Conservation (phyloP, 2,797 vertebrate genomes). For the Sphenopsis melanotis region DNA sequence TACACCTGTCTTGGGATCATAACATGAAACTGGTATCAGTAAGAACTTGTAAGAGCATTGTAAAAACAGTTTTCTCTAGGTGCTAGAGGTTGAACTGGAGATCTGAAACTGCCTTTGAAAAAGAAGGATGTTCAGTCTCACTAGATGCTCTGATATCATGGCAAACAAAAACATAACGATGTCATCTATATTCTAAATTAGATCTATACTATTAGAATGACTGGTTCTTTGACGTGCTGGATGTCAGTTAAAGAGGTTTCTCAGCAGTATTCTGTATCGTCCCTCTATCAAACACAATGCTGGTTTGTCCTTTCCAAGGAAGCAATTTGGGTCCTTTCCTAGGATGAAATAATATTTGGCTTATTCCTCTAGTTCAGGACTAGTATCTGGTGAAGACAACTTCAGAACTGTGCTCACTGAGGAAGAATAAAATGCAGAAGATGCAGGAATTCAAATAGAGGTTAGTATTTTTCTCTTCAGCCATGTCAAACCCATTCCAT, state of each 20-base stretch:
- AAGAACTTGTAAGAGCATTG: neutral
- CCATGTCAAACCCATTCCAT: neutral
- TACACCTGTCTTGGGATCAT: neutral
- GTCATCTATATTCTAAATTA: neutral
- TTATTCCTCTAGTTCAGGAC: conserved; percentile 82
- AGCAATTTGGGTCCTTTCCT: neutral
- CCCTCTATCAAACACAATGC: neutral
- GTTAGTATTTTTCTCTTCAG: conserved; percentile 57
- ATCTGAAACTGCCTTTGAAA: neutral
- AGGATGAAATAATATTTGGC: conserved; percentile 83
- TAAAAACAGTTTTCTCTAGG: neutral
- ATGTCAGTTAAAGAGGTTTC: neutral
- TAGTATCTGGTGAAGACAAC: conserved; percentile 84
- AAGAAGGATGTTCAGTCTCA: neutral
- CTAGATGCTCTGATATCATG: neutral
- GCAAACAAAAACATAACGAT: neutral
- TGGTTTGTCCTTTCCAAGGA: too few relatives aligned
- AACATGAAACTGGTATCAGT: neutral
- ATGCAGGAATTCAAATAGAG: conserved; percentile 82
- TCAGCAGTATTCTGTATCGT: neutral
- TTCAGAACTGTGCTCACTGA: neutral
- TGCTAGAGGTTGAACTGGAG: neutral
- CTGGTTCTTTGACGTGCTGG: neutral
- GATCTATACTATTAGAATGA: neutral
- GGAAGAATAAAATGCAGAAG: neutral